Base-by-base conservation (phyloP, 2,888 invertebrate species). In the Steinernema hermaphroditum region DNA sequence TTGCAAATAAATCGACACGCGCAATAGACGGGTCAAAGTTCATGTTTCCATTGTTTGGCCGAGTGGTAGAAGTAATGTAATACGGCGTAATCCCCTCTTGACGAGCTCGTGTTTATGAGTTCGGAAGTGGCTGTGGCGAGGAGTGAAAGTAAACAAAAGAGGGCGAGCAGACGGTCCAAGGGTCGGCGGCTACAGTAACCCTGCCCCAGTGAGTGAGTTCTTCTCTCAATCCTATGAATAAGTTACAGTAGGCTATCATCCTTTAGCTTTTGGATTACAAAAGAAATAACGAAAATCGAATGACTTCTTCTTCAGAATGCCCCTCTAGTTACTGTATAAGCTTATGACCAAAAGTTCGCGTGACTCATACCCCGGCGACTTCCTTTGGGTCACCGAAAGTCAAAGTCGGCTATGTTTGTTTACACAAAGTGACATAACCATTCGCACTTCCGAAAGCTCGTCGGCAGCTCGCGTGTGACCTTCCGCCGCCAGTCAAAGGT, bases 51-150 rank as follows among this genome's bases (percentile, higher is more conserved):
- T 54, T 54, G 54, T 54, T 27, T 54, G 22, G 54, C 46, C 54
- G 54, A 54, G 54, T 54, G 54, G 54, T 54, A 54, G 54, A 27
- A 54, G 54, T 54, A 54, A 54, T 54, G 54, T 54, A 54, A 54
- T 54, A 54, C 54, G 54, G 22, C 54, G 54, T 54, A 54, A 54
- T 54, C 54, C 54, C 54, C 54, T 46, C 54, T 54, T 27, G 9
- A 27, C n/a, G 22, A 22, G 54, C 9, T 14, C 27, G 54, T 54
- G 54, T 54, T 54, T 54, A 54, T 54, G 54, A 54, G 54, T 27
- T 54, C 27, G 22, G 24, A 54, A 54, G 54, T 54, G 27, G 54
- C 54, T 54, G n/a, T 41, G 43, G 43, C 16, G 46, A 46, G 46
- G 46, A 19, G 16, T 12, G 22, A 46, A 46, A 46, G 46, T 46